Percentiles rank a stretch among this genome's conserved stretches.
Conservation (phyloP, 1,140 invertebrate species). For the Saccostrea cuccullata region DNA sequence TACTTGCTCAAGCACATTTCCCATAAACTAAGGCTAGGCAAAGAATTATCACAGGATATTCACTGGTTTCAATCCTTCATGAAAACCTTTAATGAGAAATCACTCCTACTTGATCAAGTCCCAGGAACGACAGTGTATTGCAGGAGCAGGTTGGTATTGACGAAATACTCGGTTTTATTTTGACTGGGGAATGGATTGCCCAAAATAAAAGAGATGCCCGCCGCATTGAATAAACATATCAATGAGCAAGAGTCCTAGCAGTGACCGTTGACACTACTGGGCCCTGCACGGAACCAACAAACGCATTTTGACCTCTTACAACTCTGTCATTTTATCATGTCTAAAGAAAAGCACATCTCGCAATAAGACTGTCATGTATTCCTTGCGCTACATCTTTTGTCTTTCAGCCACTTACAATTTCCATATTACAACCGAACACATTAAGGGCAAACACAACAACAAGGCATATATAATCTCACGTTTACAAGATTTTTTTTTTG, state of each 20-base stretch:
- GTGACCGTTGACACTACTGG: constrained; percentile 31
- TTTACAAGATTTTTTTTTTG: background rate
- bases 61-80: constrained; percentile 49
- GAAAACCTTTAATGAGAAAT: background rate
- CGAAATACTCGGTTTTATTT: constrained; percentile 30
- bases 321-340: constrained; percentile 37
- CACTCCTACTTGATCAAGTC: background rate
- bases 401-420: constrained; percentile 39
- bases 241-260: constrained; percentile 39
- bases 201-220: too few species aligned
- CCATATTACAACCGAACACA: background rate
- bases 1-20: background rate
- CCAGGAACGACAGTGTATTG: constrained; percentile 32
- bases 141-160: constrained; percentile 7
- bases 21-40: constrained; percentile 26
- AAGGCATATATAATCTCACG: background rate
- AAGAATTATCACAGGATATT: constrained; percentile 35
- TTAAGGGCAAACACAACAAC: constrained; percentile 25
- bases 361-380: constrained; percentile 25
- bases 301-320: constrained; percentile 2
- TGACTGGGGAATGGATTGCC: background rate
- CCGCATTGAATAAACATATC: background rate
- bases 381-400: constrained; percentile 25
- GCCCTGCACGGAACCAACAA: background rate
- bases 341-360: background rate